These are phyloP conservation scores for Epinephelus awoara DNA, from an alignment of 2,797 vertebrate genomes.

Conservation along the genomic window DNA sequence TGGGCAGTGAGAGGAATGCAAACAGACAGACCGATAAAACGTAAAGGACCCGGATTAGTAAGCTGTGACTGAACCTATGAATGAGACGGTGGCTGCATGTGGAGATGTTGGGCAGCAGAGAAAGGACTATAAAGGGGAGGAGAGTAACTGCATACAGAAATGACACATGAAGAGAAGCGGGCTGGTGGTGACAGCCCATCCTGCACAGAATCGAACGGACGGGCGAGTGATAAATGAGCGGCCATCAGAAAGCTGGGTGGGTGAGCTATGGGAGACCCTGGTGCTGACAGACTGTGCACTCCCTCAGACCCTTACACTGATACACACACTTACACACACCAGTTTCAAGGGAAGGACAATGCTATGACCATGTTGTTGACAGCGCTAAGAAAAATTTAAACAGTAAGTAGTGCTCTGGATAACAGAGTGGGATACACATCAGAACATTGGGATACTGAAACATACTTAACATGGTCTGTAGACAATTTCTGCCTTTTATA, in stretches of 20 bases:
- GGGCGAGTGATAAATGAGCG: conserved; percentile 56
- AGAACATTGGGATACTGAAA: background rate
- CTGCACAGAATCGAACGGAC: conserved; percentile 14
- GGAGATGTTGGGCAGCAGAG: conserved; percentile 10
- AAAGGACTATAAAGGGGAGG: background rate
- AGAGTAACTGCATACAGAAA: conserved; percentile 14
- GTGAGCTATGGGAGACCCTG: conserved; percentile 45
- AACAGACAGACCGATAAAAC: background rate
- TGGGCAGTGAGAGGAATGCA: background rate
- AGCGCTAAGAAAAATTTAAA: background rate
- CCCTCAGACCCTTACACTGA: conserved; percentile 30
- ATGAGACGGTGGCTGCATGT: background rate
- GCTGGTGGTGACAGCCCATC: conserved; percentile 18
- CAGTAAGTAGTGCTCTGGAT: background rate
- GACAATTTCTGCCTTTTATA: too few species aligned
- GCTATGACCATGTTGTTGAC: conserved; percentile 8
- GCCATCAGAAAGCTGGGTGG: conserved; percentile 15
- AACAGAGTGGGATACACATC: background rate
- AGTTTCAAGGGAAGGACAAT: conserved; percentile 44
- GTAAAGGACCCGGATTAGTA: background rate
- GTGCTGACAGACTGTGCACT: conserved; percentile 41
- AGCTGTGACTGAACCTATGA: background rate
- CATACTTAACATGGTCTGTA: background rate
- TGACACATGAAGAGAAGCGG: conserved; percentile 23
- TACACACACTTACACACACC: conserved; percentile 22